These are phyloP conservation scores for Lomographa bimaculata DNA, from an alignment of 2,888 invertebrate species.

Conservation along the genomic window DNA sequence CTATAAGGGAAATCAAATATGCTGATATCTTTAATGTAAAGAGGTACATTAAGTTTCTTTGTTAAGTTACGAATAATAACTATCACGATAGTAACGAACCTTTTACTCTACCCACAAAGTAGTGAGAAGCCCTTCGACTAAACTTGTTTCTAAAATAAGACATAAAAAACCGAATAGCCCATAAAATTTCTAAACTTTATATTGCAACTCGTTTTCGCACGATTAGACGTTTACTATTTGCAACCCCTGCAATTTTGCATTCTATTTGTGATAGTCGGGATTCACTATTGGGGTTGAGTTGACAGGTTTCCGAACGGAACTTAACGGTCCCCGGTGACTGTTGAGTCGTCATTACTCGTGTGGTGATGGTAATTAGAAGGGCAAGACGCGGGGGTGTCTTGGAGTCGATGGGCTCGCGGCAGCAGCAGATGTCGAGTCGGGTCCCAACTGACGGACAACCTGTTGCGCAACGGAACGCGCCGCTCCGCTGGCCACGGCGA, in stretches of 20 bases:
- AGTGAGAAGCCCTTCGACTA: conserved; percentile 24
- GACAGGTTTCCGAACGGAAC: conserved; percentile 78
- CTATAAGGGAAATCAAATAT: conserved; percentile 5
- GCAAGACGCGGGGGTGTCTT: conserved; percentile 78
- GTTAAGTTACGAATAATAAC: neutral
- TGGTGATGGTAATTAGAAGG: conserved; percentile 62
- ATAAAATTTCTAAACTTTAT: conserved; percentile 42
- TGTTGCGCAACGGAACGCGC: conserved; percentile 78
- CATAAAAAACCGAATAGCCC: conserved; percentile 38
- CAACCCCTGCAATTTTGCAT: conserved; percentile 76
- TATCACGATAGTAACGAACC: neutral
- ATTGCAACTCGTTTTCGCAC: conserved; percentile 68
- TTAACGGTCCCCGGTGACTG: conserved; percentile 76
- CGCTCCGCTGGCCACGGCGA: conserved; percentile 69
- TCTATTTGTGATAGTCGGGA: conserved; percentile 48
- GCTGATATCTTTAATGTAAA: neutral
- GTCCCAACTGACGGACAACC: conserved; percentile 76
- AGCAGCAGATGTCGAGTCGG: conserved; percentile 68
- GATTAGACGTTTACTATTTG: conserved; percentile 71
- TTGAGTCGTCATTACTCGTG: conserved; percentile 55
- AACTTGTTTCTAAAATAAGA: conserved; percentile 39
- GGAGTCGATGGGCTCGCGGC: conserved; percentile 41
- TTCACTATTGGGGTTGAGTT: conserved; percentile 55
- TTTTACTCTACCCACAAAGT: conserved; percentile 7
- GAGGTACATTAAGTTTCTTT: neutral